Base-by-base conservation (phyloP, 2,113 vertebrate genomes). In the Callocephalon fimbriatum region DNA sequence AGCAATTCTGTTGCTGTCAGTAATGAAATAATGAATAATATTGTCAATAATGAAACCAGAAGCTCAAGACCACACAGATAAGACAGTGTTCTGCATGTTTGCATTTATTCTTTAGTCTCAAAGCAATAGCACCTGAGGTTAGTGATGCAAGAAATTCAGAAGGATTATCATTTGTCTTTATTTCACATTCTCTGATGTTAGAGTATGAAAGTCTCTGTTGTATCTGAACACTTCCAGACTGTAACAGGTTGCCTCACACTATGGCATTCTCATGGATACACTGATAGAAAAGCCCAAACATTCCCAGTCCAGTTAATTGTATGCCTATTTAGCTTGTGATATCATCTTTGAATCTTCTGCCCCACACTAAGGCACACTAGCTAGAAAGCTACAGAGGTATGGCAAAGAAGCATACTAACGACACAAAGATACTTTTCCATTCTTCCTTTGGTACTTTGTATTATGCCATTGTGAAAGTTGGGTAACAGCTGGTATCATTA, bases 211-310 rank as follows among this genome's bases (percentile, higher is more conserved):
- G 37, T 73, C n/a, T 53, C 48, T 59, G 14, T 32, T 15, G 16
- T 59, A 25, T 44, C 12, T 48, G 26, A 89, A 29, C 9, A 44
- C 7, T 68, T 81, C 6, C 19, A 27, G 8, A 44, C 6, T 32
- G n/a, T 23, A 17, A 59, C n/a, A 73, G 4, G 6, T 37, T 88
- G 22, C 38, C 42, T 73, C 42, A 53, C 31, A 63, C 16, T 23
- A 48, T 25, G n/a, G 10, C 7, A 3, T 14, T 35, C 4, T 53
- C 29, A 26, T 10, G 23, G 31, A 45, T 13, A 62, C 56, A 67
- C 22, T 58, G 7, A 23, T 6, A 81, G 29, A 7, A 85, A 80
- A 66, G 16, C 4, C 44, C 13, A 61, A 45, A 40, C 0, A 0
- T 45, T 72, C 6, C 58, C 32, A 45, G 6, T 25, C 5, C 54